Evolutionary conservation across 2,797 vertebrate species (phyloP).

Genomic region (Dendrocincla tyrannina): DNA sequence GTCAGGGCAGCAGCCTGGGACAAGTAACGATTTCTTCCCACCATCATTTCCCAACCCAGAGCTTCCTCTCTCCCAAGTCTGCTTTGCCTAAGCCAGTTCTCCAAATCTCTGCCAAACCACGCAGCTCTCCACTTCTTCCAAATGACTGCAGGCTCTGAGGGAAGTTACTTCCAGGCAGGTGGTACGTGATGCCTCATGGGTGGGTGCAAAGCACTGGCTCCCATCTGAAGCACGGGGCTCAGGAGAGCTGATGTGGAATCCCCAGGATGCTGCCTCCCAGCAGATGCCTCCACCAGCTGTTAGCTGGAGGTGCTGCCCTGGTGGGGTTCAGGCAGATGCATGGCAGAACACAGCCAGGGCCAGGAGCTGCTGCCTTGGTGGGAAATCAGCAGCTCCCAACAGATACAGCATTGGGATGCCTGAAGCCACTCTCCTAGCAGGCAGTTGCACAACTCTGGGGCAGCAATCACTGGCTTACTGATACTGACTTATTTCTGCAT

Average conservation of each 20-base stretch:
- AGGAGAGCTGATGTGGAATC: neutral
- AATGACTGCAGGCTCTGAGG: rapidly evolving
- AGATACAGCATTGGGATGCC: neutral
- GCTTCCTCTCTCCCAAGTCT: neutral
- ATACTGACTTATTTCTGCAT: neutral
- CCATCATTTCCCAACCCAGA: neutral
- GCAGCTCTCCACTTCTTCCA: neutral
- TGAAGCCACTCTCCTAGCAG: neutral
- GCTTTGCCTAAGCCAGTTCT: neutral
- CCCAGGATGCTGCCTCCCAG: neutral
- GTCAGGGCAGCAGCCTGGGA: neutral
- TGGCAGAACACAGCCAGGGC: neutral
- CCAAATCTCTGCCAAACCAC: neutral
- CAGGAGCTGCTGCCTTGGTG: neutral
- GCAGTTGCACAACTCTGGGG: neutral
- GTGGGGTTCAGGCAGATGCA: neutral
- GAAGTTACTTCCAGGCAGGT: neutral
- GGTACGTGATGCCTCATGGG: rapidly evolving
- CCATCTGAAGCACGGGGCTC: rapidly evolving
- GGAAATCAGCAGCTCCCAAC: neutral
- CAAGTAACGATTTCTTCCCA: neutral
- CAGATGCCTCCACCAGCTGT: neutral
- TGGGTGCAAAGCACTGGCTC: rapidly evolving
- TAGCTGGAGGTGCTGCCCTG: neutral
- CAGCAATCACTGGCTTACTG: neutral